Base-by-base conservation (phyloP, 2,888 invertebrate species). In the Priocnemis perturbator region DNA sequence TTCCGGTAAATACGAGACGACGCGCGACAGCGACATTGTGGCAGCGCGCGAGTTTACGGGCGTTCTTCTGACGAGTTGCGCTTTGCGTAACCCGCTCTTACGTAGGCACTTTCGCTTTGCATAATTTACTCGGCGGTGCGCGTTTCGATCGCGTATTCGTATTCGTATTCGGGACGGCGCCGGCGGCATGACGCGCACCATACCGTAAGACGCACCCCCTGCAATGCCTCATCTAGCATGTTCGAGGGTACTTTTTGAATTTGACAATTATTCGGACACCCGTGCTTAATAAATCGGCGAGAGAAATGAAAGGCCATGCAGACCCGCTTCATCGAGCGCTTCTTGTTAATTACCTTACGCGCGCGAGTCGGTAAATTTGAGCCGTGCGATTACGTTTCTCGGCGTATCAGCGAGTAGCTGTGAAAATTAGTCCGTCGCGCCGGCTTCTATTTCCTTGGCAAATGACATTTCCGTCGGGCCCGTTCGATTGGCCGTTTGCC, bases 31-130 rank as follows among this genome's bases (percentile, higher is more conserved):
- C 74, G 76, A 76, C 72, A 69, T 74, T 72, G 64, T 72, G 67
- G 68, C 37, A 37, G 37, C 11, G 4, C 9, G 69, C 60, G 71
- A 70, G 74, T 73, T 78, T 74, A 70, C 67, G 71, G 75, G 75
- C 77, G 77, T 79, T 79, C 79, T 78, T 79, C 79, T 78, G 79
- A 78, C 76, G 68, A 70, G 37, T 11, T 37, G 11, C 61, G 73
- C 61, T 55, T 80, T 80, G 79, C 79, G 79, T 79, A 80, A 80
- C 71, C 62, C 69, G 64, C 68, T 76, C 79, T 80, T 79, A 80
- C 79, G 79, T 79, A 73, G 78, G 67, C 79, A 80, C 79, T 80
- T 80, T 80, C 79, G 79, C 79, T 80, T 80, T 80, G 79, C 79
- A 80, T 80, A 80, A 80, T 80, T 79, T 74, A 78, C 78, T 74